phyloP scores from a whole-genome alignment of 2,113 vertebrate genomes.

The Mobula hypostoma region DNA sequence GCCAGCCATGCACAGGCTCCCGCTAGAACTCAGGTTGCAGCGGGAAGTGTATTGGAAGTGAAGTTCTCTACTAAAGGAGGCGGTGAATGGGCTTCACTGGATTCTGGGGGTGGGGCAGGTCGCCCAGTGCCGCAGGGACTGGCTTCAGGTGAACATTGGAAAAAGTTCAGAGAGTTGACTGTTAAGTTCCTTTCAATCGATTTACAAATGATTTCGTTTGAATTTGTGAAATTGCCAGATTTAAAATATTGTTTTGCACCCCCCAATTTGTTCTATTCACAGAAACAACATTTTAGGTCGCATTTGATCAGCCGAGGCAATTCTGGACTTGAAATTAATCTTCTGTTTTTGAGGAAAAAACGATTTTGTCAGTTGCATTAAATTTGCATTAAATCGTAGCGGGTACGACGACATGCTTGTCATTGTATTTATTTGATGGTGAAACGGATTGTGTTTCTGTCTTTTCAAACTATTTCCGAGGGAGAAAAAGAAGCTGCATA shows the following conservation, averaged over 20 bases:
- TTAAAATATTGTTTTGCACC: constrained; percentile 31
- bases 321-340: background rate
- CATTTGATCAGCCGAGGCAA: background rate
- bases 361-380: background rate
- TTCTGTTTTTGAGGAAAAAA: background rate
- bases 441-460: background rate
- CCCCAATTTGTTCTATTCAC: constrained; percentile 36
- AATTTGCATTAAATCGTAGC: background rate
- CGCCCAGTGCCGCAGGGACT: background rate
- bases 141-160: background rate
- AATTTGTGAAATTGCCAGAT: background rate
- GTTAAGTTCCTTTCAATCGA: background rate
- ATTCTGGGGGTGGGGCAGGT: background rate
- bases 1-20: background rate
- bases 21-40: background rate
- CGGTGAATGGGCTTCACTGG: background rate
- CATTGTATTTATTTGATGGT: background rate
- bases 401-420: background rate
- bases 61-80: background rate
- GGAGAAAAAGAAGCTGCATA: background rate
- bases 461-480: background rate
- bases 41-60: background rate
- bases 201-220: background rate
- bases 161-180: background rate
- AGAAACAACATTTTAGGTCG: background rate